These are phyloP conservation scores for Ophion obscuratus DNA, from an alignment of 2,888 invertebrate species.

Conservation along the genomic window DNA sequence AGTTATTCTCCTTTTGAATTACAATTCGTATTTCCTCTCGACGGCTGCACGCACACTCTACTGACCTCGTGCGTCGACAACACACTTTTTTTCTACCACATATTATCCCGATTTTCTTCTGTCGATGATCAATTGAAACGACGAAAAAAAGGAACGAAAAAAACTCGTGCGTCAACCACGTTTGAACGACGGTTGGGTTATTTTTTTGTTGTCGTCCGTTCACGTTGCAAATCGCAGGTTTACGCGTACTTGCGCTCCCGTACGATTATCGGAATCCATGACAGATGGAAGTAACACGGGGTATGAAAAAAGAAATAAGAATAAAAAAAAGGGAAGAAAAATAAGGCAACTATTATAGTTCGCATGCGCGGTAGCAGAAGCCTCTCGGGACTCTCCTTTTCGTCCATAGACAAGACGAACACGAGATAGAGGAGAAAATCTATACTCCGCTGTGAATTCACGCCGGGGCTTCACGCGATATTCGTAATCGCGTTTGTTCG, in stretches of 20 bases:
- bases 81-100: conserved; percentile 55
- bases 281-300: conserved; percentile 76
- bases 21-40: not conserved
- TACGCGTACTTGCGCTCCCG: conserved; percentile 79
- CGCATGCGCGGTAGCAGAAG: conserved; percentile 80
- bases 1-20: conserved; percentile 19
- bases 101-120: conserved; percentile 18
- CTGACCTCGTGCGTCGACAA: conserved; percentile 34
- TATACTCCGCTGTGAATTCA: not conserved
- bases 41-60: conserved; percentile 17
- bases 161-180: conserved; percentile 15
- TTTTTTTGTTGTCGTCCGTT: conserved; percentile 62
- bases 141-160: not conserved
- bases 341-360: conserved; percentile 57
- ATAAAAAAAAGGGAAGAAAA: conserved; percentile 24
- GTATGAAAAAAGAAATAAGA: conserved; percentile 45
- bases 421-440: conserved; percentile 56
- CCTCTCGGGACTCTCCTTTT: conserved; percentile 58
- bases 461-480: not conserved
- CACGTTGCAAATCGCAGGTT: conserved; percentile 76
- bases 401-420: conserved; percentile 54
- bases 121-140: conserved; percentile 17
- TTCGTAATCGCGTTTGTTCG: not conserved
- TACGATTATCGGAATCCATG: conserved; percentile 81
- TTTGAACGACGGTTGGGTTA: conserved; percentile 12